Percentiles rank a stretch among this genome's conserved stretches.
These are phyloP conservation scores for Alviniconcha strummeri DNA, from an alignment of 2,888 invertebrate genomes.

Conservation along the genomic window DNA sequence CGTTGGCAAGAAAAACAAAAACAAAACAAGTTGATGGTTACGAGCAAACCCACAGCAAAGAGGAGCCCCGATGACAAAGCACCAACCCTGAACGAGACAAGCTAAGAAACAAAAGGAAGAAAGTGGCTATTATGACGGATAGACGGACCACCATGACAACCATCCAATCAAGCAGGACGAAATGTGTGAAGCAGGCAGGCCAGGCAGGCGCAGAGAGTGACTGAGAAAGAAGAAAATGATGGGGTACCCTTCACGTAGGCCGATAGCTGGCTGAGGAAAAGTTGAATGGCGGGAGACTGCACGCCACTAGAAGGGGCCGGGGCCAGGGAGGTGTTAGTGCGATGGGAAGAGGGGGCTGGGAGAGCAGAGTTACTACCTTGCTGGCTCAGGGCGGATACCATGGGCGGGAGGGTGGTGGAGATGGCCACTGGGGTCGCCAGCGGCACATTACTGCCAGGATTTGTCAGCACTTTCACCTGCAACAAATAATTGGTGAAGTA, in stretches of 20 bases:
- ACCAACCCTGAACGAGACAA: slow-evolving; percentile 1
- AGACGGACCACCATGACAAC: slow-evolving; percentile 31
- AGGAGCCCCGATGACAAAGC: slow-evolving; percentile 9
- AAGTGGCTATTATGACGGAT: slow-evolving; percentile 17
- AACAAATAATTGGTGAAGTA: slow-evolving; percentile 21
- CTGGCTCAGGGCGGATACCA: slow-evolving; percentile 78
- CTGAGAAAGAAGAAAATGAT: slow-evolving; percentile 36
- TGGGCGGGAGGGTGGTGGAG: slow-evolving; percentile 78
- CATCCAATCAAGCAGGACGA: slow-evolving; percentile 35
- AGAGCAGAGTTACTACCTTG: slow-evolving; percentile 58
- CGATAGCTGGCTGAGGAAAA: slow-evolving; percentile 50
- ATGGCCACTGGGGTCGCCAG: slow-evolving; percentile 78
- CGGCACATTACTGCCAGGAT: slow-evolving; percentile 73
- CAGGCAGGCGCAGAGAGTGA: slow-evolving; percentile 13
- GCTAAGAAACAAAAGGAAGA: slow-evolving; percentile 10
- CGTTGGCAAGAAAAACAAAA: too few relatives aligned
- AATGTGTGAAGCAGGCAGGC: slow-evolving; percentile 33
- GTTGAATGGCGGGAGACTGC: slow-evolving; percentile 44
- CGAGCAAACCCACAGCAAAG: background rate
- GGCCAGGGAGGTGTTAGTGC: slow-evolving; percentile 42
- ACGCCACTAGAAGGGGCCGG: slow-evolving; percentile 36
- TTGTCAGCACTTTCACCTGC: slow-evolving; percentile 79
- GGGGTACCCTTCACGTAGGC: slow-evolving; percentile 51
- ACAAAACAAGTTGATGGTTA: background rate
- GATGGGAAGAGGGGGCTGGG: slow-evolving; percentile 47